Evolutionary conservation across 2,797 vertebrate species (phyloP).

Genomic region (Poeciliopsis turneri): DNA sequence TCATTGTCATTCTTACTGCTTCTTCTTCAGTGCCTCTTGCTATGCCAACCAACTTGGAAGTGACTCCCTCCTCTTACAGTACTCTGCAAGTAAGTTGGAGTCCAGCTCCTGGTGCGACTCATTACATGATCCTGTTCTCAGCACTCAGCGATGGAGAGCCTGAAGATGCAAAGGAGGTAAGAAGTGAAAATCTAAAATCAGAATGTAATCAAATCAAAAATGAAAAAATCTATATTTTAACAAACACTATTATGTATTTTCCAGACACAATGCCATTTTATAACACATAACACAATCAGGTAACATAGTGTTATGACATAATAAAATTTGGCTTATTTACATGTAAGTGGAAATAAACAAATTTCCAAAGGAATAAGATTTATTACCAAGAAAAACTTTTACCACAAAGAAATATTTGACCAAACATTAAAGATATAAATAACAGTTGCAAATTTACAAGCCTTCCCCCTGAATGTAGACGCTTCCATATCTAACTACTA

Average conservation of each 20-base stretch:
- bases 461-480: background rate
- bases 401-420: background rate
- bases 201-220: background rate
- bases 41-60: constrained; percentile 80
- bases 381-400: background rate
- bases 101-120: constrained; percentile 82
- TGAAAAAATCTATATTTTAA: background rate
- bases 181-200: background rate
- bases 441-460: background rate
- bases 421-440: background rate
- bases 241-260: background rate
- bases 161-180: constrained; percentile 84
- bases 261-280: too few relatives aligned
- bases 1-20: background rate
- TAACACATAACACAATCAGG: too few relatives aligned
- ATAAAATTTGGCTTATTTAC: too few relatives aligned
- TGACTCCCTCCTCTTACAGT: constrained; percentile 84
- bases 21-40: constrained; percentile 81
- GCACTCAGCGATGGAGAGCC: constrained; percentile 82
- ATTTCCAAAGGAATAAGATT: background rate
- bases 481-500: background rate
- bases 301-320: too few relatives aligned
- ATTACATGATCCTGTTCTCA: constrained; percentile 89
- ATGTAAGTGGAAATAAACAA: background rate
- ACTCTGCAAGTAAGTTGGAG: constrained; percentile 86